phyloP scores from a whole-genome alignment of 1,140 invertebrate genomes.

The Stenopsyche tienmushanensis region DNA sequence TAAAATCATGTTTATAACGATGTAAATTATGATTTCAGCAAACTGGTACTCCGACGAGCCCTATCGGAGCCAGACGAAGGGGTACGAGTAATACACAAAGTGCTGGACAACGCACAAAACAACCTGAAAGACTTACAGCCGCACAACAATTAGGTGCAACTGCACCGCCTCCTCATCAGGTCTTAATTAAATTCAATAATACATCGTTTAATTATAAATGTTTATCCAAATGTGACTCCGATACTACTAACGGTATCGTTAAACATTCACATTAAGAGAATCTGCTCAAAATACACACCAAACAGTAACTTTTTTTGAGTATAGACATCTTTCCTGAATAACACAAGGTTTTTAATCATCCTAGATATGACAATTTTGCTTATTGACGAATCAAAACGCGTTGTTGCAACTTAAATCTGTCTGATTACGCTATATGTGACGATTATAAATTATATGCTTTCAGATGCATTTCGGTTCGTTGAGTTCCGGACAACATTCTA shows the following conservation, averaged over 20 bases:
- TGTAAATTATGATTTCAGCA: conserved; percentile 20
- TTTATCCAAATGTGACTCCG: too few species aligned
- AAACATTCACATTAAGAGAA: background rate
- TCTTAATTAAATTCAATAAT: conserved; percentile 6
- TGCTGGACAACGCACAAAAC: conserved; percentile 44
- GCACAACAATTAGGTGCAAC: conserved; percentile 54
- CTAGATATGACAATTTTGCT: too few species aligned
- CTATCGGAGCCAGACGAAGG: conserved; percentile 29
- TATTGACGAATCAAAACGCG: too few species aligned
- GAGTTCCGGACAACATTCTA: conserved; percentile 14
- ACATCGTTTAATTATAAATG: background rate
- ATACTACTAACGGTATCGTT: background rate
- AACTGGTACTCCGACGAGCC: conserved; percentile 33
- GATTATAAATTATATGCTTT: background rate
- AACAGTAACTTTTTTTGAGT: too few species aligned
- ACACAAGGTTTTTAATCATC: too few species aligned
- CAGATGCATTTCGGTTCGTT: conserved; percentile 21
- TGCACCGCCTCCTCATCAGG: conserved; percentile 48
- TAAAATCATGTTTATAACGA: conserved; percentile 6
- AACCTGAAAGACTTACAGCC: conserved; percentile 52
- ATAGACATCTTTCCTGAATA: too few species aligned
- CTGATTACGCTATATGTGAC: background rate
- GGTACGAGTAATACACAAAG: conserved; percentile 48
- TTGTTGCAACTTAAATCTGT: background rate
- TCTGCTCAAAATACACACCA: too few species aligned